Base-by-base conservation (phyloP, 2,888 invertebrate species). In the Acrobasis consociella region DNA sequence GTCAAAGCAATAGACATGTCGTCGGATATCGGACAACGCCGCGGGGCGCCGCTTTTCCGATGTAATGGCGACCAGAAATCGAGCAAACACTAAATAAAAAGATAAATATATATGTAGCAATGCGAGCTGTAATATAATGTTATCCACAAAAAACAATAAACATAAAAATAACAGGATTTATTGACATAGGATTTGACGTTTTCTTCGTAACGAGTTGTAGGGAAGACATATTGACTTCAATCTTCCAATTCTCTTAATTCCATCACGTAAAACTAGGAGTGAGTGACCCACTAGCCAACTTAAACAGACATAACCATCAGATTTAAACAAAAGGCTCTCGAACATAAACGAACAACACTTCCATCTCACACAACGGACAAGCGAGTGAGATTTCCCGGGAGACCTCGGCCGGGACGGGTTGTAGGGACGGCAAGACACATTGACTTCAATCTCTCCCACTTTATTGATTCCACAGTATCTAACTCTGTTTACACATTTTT, bases 1-100 rank as follows among this genome's bases (percentile, higher is more conserved):
- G 31, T 31, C 22, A 52, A 8, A 52, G 31, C 52, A 52, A 31
- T 52, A n/a, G 22, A 52, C 11, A 52, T 31, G 31, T 52, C 16
- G 22, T 52, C 22, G 52, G 31, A 46, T 13, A 46, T 31, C 52
- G 31, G 52, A 31, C 52, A 13, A 17, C 52, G 52, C 52, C 22
- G 52, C 52, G 10, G 52, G 52, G 31, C 31, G 31, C 13, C 22
- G 13, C 31, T 31, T 31, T 31, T 31, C 31, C 31, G 5, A 7
- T 31, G 31, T 31, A 31, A 31, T 5, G 31, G 31, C 31, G 31
- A 31, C 31, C 31, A 31, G 5, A 7, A 31, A 31, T 31, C 31
- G 31, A 31, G 31, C 31, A 31, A 31, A 31, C 31, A 31, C 31
- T 5, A 22, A 22, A 22, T 22, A 31, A 31, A 7, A 31, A 8